phyloP scores from a whole-genome alignment of 2,113 vertebrate genomes.

The Tylochromis polylepis region DNA sequence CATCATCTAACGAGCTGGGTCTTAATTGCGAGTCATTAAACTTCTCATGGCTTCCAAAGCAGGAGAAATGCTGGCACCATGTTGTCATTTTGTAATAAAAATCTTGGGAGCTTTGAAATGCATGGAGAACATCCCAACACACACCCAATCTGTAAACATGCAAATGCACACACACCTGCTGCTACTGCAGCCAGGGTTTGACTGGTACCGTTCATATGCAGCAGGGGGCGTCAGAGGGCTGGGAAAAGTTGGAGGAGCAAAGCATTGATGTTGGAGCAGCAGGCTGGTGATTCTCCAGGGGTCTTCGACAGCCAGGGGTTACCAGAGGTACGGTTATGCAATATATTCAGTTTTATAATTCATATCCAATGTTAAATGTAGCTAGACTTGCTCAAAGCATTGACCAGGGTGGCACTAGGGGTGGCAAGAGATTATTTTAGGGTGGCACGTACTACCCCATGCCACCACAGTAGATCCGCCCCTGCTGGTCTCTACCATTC shows the following conservation, averaged over 20 bases:
- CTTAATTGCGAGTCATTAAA: constrained; percentile 47
- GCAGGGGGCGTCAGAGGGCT: constrained; percentile 12
- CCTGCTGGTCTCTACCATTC: neutral
- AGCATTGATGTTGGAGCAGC: neutral
- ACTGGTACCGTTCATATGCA: neutral
- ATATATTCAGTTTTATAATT: neutral
- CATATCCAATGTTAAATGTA: neutral
- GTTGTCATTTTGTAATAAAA: constrained; percentile 1
- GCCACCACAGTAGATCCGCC: neutral
- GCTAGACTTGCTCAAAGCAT: neutral
- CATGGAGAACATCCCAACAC: neutral
- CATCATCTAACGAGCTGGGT: constrained; percentile 11
- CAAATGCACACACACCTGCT: neutral
- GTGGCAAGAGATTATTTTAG: too few species aligned
- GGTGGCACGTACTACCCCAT: neutral
- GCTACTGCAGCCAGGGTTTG: neutral
- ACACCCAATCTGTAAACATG: neutral
- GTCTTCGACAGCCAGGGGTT: neutral
- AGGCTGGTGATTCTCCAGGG: neutral
- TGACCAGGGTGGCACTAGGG: neutral
- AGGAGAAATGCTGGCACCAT: constrained; percentile 3
- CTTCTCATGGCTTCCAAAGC: constrained; percentile 14
- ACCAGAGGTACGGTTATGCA: neutral
- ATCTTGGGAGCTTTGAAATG: neutral
- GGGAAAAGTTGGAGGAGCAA: neutral